Conservation (phyloP, 2,797 vertebrate genomes). For the Parotocinclus haroldoi region DNA sequence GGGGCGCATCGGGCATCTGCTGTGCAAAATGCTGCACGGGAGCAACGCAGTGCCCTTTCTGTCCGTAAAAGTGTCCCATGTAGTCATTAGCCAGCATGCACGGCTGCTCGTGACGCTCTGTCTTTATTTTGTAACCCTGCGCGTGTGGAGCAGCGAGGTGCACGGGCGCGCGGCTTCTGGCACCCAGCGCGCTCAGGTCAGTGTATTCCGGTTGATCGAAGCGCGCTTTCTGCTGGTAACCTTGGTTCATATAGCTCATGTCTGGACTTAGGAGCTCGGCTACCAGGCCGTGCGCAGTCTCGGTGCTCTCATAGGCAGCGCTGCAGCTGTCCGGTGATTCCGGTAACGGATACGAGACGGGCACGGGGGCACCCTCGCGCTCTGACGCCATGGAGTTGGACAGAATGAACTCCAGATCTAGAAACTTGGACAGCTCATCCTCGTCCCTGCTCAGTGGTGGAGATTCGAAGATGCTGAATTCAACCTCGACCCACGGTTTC, state of each 20-base stretch:
- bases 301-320: constrained; percentile 71
- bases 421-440: constrained; percentile 80
- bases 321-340: constrained; percentile 79
- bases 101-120: constrained; percentile 72
- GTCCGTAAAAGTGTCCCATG: constrained; percentile 66
- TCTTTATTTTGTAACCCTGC: constrained; percentile 79
- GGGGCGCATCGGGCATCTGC: constrained; percentile 37
- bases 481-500: constrained; percentile 66
- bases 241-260: constrained; percentile 54
- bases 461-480: constrained; percentile 71
- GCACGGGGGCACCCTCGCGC: constrained; percentile 37
- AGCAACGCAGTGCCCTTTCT: constrained; percentile 61
- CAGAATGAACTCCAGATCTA: constrained; percentile 90
- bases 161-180: constrained; percentile 45
- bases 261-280: constrained; percentile 83
- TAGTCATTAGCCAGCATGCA: constrained; percentile 79
- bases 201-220: constrained; percentile 75
- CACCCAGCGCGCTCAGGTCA: constrained; percentile 69
- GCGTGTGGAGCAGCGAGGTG: constrained; percentile 52
- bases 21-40: constrained; percentile 59
- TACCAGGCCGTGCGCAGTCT: constrained; percentile 77
- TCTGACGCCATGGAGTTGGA: constrained; percentile 74
- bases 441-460: constrained; percentile 74
- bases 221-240: constrained; percentile 54
- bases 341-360: constrained; percentile 76